Conservation (phyloP, 2,113 vertebrate species). For the Malurus elegans region DNA sequence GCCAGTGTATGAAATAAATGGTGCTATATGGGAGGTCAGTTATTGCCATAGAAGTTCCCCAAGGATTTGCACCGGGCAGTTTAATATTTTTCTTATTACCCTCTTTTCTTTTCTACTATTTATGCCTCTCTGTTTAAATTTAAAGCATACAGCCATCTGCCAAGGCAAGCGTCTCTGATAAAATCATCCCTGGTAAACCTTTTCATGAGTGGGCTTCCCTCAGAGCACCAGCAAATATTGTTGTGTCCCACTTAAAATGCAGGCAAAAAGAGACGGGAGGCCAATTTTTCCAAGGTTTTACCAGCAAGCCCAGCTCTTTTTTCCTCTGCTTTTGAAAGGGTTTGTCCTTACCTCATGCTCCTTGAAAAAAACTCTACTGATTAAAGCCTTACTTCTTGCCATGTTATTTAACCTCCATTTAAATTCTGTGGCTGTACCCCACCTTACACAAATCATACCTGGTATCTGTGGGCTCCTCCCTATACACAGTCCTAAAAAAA, state of each 20-base stretch:
- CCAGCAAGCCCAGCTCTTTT: neutral
- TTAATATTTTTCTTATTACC: slow-evolving; percentile 85
- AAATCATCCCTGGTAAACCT: slow-evolving; percentile 49
- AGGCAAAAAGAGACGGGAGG: neutral
- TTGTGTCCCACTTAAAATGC: neutral
- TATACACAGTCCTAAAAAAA: neutral
- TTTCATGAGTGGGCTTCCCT: slow-evolving; percentile 37
- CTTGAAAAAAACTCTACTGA: neutral
- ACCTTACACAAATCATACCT: neutral
- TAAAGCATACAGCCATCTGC: slow-evolving; percentile 72
- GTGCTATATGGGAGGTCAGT: slow-evolving; percentile 81
- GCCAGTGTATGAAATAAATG: slow-evolving; percentile 80
- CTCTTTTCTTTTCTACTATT: slow-evolving; percentile 80
- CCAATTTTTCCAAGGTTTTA: neutral
- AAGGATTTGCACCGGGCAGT: slow-evolving; percentile 77
- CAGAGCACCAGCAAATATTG: neutral
- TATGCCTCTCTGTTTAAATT: slow-evolving; percentile 78
- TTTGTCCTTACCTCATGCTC: neutral
- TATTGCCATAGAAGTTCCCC: slow-evolving; percentile 78
- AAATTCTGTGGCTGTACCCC: neutral
- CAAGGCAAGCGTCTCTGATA: slow-evolving; percentile 41
- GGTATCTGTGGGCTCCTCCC: slow-evolving; percentile 1
- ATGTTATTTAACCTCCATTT: neutral
- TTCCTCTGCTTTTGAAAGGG: neutral
- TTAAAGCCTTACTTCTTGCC: neutral